Evolutionary conservation across 1,140 invertebrate species (phyloP), one percentile per base, ranked within the genome.

Genomic region (Aphelinus certus): DNA sequence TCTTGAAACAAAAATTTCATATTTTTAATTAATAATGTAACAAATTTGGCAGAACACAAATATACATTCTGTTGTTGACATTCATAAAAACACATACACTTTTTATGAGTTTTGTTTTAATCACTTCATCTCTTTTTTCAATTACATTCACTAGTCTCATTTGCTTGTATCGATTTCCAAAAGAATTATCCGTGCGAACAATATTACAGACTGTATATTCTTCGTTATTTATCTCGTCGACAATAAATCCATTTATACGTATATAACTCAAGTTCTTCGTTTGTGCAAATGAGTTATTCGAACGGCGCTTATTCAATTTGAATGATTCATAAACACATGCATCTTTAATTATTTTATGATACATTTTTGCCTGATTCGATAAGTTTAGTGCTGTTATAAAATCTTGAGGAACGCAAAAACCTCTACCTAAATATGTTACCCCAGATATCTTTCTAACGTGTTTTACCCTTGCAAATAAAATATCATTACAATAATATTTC

Each of bases 401-500:
- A 5, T 67, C 42, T 3, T 7, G 7, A 26, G 3, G 1, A 6
- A 57, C 1, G n/a, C 4, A 1, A 42, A 7, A 2, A 4, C 43
- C 53, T 10, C 5, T 67, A 26, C 65, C 65, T n/a, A 67, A 56
- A 57, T 67, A 67, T 0, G 45, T 57, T 7, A 67, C 51, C 2
- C 1, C 4, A 10, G 7, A 55, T 43, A 56, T 0, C 57, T 56
- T 43, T 9, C 1, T 9, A 43, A n/a, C 51, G 45, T 57, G n/a
- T 5, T 51, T 46, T 10, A 42, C n/a, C 5, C 26, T 10, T 46
- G 1, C 51, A 4, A 42, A 5, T 3, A 7, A 7, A 3, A 67
- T 10, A 56, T 46, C 51, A 26, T 57, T 0, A 47, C 65, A 67
- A 57, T 53, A 67, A 56, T 67, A 7, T 3, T n/a, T 3, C 5